Conservation (phyloP, 1,140 invertebrate species). For the Rhopalosiphum padi region DNA sequence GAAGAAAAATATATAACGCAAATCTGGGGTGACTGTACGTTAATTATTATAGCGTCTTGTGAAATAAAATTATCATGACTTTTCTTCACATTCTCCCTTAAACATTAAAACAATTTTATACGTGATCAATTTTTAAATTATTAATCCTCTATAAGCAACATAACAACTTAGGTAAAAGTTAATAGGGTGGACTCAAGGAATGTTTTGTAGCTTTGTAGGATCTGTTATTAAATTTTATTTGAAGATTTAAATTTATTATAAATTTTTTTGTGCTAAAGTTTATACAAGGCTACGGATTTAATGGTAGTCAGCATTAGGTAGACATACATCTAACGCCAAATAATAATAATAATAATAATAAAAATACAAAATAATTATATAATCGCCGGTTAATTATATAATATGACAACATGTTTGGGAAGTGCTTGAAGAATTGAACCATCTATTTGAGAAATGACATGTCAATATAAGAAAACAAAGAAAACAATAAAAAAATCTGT, state of each 20-base stretch:
- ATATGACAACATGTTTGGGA: background rate
- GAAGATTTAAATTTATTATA: background rate
- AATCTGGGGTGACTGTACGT: too few species aligned
- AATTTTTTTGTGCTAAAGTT: too few species aligned
- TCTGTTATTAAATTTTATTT: background rate
- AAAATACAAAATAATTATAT: background rate
- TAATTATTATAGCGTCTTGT: too few species aligned
- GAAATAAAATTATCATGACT: too few species aligned
- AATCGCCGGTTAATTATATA: background rate
- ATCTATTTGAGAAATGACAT: too few species aligned
- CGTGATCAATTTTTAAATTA: too few species aligned
- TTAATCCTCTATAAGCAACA: background rate
- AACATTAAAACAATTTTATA: background rate
- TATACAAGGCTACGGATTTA: background rate
- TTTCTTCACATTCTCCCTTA: too few species aligned
- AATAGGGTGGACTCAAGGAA: background rate
- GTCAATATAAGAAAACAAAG: too few species aligned
- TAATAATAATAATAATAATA: background rate
- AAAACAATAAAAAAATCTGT: too few species aligned
- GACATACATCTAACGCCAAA: background rate
- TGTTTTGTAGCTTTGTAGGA: background rate
- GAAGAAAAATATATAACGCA: background rate
- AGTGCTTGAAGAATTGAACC: too few species aligned
- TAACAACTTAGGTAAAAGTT: background rate
- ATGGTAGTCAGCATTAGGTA: background rate